phyloP scores from a whole-genome alignment of 2,113 vertebrate genomes.

The Percopsis transmontana region DNA sequence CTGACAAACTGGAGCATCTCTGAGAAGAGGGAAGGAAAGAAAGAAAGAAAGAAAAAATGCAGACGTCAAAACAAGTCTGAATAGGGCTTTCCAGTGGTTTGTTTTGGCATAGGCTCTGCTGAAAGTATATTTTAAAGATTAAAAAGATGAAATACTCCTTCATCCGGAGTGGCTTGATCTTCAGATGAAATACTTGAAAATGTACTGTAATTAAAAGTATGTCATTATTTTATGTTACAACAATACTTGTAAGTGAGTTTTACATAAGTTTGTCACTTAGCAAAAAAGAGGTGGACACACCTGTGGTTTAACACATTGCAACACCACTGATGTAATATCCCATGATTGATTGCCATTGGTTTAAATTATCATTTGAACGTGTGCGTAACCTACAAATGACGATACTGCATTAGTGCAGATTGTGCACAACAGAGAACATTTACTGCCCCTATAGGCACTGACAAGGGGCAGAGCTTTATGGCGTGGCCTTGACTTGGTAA shows the following conservation, averaged over 20 bases:
- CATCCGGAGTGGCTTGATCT: no score
- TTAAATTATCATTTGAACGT: background rate
- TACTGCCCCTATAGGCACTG: background rate
- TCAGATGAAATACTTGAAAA: no score
- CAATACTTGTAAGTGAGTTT: background rate
- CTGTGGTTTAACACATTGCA: background rate
- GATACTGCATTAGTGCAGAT: no score
- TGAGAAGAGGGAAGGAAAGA: conserved; percentile 59
- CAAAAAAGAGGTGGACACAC: background rate
- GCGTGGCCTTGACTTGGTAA: conserved; percentile 52
- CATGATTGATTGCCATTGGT: background rate
- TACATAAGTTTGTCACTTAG: background rate
- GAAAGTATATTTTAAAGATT: no score
- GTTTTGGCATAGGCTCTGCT: no score
- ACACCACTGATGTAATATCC: background rate
- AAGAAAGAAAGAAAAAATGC: conserved; percentile 3
- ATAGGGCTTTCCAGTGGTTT: background rate
- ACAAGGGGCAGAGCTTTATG: background rate
- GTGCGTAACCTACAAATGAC: no score
- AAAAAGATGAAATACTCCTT: no score
- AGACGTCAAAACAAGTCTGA: background rate
- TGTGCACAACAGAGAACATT: background rate
- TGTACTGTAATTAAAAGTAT: background rate
- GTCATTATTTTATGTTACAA: background rate
- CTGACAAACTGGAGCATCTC: conserved; percentile 99